These are phyloP conservation scores for Plusia festucae DNA, from an alignment of 2,888 invertebrate species.

Conservation along the genomic window DNA sequence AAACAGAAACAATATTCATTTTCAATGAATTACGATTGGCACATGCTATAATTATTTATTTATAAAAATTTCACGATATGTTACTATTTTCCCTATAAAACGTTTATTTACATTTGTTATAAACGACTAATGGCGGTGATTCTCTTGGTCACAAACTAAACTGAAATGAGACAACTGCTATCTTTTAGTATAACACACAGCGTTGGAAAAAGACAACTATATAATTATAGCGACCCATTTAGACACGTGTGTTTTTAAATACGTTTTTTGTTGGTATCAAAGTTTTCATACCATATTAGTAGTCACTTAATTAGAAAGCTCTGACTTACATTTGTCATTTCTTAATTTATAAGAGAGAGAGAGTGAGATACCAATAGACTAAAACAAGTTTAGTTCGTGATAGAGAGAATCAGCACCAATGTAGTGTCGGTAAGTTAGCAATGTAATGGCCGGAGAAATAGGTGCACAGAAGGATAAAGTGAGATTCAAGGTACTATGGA, in stretches of 20 bases:
- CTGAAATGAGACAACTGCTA: background rate
- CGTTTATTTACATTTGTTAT: slow-evolving; percentile 59
- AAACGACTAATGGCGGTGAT: slow-evolving; percentile 35
- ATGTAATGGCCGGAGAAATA: background rate
- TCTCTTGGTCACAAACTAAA: background rate
- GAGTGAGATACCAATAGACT: background rate
- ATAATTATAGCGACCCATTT: no score
- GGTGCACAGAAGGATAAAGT: background rate
- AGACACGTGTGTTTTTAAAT: no score
- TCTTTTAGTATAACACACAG: no score
- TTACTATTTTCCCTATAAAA: slow-evolving; percentile 56
- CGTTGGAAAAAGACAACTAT: background rate
- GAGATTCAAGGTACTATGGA: slow-evolving; percentile 36
- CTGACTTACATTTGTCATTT: background rate
- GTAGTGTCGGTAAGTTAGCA: slow-evolving; percentile 56
- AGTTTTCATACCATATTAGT: no score
- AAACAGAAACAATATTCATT: slow-evolving; percentile 58
- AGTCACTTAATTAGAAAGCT: no score
- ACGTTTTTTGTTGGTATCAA: no score
- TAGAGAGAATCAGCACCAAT: slow-evolving; percentile 1
- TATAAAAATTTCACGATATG: slow-evolving; percentile 60
- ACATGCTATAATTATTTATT: slow-evolving; percentile 58
- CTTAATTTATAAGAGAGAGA: background rate
- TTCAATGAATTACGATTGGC: slow-evolving; percentile 61
- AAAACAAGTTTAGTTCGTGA: background rate